These are phyloP conservation scores for Scelioninae gen. 2 DNA, from an alignment of 2,888 invertebrate species.

Conservation along the genomic window DNA sequence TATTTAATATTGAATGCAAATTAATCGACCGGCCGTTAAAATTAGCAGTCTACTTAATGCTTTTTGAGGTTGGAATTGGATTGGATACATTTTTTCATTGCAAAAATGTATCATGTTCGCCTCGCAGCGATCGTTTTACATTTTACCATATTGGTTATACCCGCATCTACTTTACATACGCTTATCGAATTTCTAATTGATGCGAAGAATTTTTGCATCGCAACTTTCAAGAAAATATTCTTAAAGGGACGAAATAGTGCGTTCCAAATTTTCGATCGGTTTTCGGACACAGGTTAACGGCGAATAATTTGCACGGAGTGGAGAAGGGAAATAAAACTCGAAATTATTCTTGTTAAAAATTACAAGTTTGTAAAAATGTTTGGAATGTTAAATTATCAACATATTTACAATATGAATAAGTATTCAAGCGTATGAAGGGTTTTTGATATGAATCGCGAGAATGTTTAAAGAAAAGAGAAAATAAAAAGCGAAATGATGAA, in stretches of 20 bases:
- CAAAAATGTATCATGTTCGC: constrained; percentile 53
- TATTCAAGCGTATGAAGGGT: too few relatives aligned
- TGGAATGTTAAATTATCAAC: too few relatives aligned
- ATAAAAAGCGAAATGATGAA: too few relatives aligned
- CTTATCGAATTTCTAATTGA: constrained; percentile 56
- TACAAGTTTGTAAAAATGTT: too few relatives aligned
- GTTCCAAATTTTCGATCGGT: background rate
- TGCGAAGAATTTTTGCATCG: constrained; percentile 44
- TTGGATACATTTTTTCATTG: constrained; percentile 43
- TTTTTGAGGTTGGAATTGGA: constrained; percentile 21
- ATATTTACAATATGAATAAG: too few relatives aligned
- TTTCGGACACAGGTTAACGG: too few relatives aligned
- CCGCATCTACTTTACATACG: constrained; percentile 53
- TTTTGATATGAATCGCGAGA: too few relatives aligned
- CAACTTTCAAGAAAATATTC: constrained; percentile 46
- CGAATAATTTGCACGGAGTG: too few relatives aligned
- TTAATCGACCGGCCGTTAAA: constrained; percentile 22
- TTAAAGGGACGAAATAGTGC: too few relatives aligned
- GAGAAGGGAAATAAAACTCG: too few relatives aligned
- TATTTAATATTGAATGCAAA: constrained; percentile 1
- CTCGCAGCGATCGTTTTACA: constrained; percentile 51
- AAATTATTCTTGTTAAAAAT: too few relatives aligned
- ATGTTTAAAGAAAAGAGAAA: too few relatives aligned
- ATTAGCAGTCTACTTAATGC: constrained; percentile 3
- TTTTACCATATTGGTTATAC: constrained; percentile 53